Evolutionary conservation across 2,888 invertebrate genomes (phyloP).

Genomic region (Hyles lineata): DNA sequence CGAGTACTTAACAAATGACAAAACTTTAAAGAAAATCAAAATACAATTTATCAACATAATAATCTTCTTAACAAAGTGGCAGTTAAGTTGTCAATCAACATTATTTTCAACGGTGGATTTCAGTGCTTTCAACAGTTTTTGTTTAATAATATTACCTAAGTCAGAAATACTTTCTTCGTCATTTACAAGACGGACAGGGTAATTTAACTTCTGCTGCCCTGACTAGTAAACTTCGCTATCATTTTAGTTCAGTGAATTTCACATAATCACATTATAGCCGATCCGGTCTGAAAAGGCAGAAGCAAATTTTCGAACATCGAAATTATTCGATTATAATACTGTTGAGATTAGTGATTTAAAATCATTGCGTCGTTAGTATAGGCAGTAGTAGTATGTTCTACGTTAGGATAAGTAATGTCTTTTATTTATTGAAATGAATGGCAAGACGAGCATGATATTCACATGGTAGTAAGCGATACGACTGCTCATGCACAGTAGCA

Average conservation of each 20-base stretch:
- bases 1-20: too few species aligned
- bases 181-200: conserved; percentile 1
- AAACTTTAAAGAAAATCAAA: too few species aligned
- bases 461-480: too few species aligned
- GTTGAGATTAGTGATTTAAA: not conserved
- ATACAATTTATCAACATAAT: too few species aligned
- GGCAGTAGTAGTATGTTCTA: not conserved
- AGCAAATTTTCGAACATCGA: not conserved
- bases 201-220: conserved; percentile 29
- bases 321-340: not conserved
- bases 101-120: not conserved
- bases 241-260: conserved; percentile 27
- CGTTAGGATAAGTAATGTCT: too few species aligned
- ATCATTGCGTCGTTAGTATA: not conserved
- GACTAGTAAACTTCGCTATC: conserved; percentile 27
- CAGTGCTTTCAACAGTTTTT: not conserved
- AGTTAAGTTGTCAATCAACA: too few species aligned
- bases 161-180: not conserved
- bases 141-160: not conserved
- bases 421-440: too few species aligned
- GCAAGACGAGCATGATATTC: too few species aligned
- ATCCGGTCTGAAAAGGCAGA: not conserved
- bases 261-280: conserved; percentile 18
- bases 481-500: too few species aligned
- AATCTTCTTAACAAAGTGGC: too few species aligned